Evolutionary conservation across 2,797 vertebrate genomes (phyloP), one percentile per base, ranked within the genome.

Genomic region (Lycodopsis pacificus): DNA sequence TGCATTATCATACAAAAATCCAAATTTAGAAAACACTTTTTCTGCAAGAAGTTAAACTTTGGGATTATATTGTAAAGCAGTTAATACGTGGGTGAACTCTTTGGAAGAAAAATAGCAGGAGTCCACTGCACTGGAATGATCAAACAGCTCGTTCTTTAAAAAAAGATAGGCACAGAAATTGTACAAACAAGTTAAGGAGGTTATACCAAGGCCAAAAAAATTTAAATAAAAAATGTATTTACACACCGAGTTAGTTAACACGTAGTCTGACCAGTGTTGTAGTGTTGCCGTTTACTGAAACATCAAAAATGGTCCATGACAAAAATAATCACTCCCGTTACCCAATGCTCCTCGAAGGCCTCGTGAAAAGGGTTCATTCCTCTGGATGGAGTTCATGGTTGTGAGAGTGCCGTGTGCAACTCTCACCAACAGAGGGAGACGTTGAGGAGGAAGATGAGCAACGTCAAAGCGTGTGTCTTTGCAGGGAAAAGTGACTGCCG

Each of bases 261-360:
- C 83, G 17, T 79, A 73, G 77, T 80, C 65, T 78, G 68, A 90
- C 90, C 92, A 94, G 86, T 90, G 89, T 91, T 93, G 87, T 96
- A 96, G 95, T 96, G 95, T 96, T 94, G 80, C 81, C 65, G 49
- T 81, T 72, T 83, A 71, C 22, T 83, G 71, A 51, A 84, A 82
- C 70, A 69, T 89, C 59, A 80, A 82, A 89, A 80, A 42, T 83
- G 73, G 84, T 89, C 87, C 73, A 73, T 77, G 27, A 71, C 19
- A 66, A 75, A 71, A 82, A 83, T 0, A 48, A 59, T 66, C 7
- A 38, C 40, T 65, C 72, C 56, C 2, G 38, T 71, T 63, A 54
- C 20, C 68, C 42, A 74, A 65, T 38, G 42, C 59, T 88, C 77
- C 59, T 76, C 12, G 0, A 80, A 81, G 79, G 82, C 67, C 64